Conservation (phyloP, 2,888 invertebrate species). For the Oeneis ivallda region DNA sequence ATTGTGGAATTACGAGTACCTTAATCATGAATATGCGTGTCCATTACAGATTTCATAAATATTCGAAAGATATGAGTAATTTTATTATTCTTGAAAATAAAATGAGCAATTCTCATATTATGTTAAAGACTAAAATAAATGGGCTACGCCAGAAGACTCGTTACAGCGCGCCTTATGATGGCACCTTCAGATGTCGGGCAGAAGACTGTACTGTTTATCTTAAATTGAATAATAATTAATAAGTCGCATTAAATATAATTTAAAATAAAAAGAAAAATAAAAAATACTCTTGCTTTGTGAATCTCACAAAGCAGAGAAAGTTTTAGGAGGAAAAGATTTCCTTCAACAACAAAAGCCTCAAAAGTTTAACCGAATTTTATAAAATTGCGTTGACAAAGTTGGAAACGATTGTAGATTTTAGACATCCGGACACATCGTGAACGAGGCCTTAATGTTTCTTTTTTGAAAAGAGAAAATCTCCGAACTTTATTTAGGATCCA, state of each 20-base stretch:
- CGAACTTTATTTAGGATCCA: slow-evolving; percentile 1
- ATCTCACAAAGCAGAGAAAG: neutral
- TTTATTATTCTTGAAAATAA: too few relatives aligned
- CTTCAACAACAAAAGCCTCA: slow-evolving; percentile 12
- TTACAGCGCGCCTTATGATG: too few relatives aligned
- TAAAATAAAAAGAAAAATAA: slow-evolving; percentile 1
- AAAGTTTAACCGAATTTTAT: slow-evolving; percentile 19
- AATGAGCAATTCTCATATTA: too few relatives aligned
- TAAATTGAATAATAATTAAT: too few relatives aligned
- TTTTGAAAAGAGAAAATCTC: slow-evolving; percentile 5
- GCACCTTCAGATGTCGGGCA: too few relatives aligned
- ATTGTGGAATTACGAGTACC: too few relatives aligned
- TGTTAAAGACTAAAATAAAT: too few relatives aligned
- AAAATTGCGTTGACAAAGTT: slow-evolving; percentile 14
- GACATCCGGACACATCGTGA: slow-evolving; percentile 12
- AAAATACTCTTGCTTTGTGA: neutral
- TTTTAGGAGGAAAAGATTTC: slow-evolving; percentile 15
- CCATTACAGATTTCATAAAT: too few relatives aligned
- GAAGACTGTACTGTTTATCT: too few relatives aligned
- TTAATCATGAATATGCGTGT: too few relatives aligned
- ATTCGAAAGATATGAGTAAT: too few relatives aligned
- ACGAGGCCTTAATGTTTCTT: slow-evolving; percentile 11
- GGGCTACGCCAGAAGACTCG: too few relatives aligned
- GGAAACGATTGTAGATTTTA: slow-evolving; percentile 12
- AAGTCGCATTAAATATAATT: neutral